phyloP scores from a whole-genome alignment of 2,113 vertebrate species.

The Cacatua alba region DNA sequence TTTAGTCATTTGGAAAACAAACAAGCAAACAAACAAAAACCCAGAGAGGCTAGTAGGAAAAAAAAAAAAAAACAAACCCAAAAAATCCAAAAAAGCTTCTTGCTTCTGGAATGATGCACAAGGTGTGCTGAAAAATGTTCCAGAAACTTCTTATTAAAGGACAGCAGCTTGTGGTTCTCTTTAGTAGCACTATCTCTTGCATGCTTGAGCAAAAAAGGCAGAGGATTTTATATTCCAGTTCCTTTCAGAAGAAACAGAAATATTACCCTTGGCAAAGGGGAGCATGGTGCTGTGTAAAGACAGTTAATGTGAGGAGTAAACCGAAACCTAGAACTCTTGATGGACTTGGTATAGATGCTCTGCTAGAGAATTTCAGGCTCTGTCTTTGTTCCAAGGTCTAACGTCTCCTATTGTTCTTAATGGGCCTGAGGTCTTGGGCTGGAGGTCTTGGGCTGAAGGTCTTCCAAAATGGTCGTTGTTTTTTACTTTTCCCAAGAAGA shows the following conservation, averaged over 20 bases:
- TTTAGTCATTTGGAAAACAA: background rate
- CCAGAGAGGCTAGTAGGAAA: background rate
- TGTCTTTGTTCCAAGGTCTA: background rate
- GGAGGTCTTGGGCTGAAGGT: background rate
- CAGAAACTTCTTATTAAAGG: background rate
- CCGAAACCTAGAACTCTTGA: background rate
- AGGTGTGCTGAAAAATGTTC: background rate
- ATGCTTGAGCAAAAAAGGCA: background rate
- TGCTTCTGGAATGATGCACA: background rate
- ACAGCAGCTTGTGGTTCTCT: background rate
- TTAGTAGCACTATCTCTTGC: background rate
- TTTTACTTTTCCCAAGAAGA: background rate
- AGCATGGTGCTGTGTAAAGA: background rate
- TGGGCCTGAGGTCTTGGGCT: background rate
- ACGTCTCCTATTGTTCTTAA: background rate
- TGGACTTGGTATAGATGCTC: accelerated
- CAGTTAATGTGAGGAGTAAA: background rate
- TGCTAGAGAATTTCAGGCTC: background rate
- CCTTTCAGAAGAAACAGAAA: background rate
- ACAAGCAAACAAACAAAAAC: background rate
- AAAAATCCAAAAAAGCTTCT: background rate
- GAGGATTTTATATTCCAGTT: background rate
- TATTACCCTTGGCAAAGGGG: background rate
- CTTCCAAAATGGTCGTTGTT: background rate
- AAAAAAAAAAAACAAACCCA: background rate